Base-by-base conservation (phyloP, 2,797 vertebrate species). In the Catostomus latipinnis region DNA sequence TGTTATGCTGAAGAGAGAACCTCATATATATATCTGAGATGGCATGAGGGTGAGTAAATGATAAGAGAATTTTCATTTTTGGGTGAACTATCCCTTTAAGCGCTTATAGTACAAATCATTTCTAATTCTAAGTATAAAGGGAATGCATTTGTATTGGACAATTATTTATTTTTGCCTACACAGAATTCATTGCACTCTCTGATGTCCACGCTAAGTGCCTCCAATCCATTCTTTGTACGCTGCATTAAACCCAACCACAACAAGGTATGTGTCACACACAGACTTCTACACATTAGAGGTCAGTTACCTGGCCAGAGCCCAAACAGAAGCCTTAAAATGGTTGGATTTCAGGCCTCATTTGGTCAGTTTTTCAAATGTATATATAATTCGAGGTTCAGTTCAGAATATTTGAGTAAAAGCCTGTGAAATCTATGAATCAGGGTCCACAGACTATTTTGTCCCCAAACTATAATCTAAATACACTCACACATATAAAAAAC, bases 241-340 rank as follows among this genome's bases (percentile, higher is more conserved):
- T 99, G 98, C 89, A 97, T 99, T 94, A 99, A 99, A 91, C 98
- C 98, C 61, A 99, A 99, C 1, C 90, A 90, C 71, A 91, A 96
- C 86, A 99, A 99, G 96, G 98, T 99, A 95, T 16, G 73, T 34
- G 50, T 68, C 70, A 66, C 66, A 72, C 50, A 78, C 50, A 79
- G 60, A 52, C 50, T 67, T 71, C 71, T 71, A 65, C 61, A 61
- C 74, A 22, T 71, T 50, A 48, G 77, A 71, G 50, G 13, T 56
- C 62, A 7, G 10, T 12, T 71, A 18, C 53, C 71, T 58, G 67
- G 10, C 49, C 49, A 50, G 6, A 50, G 10, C 49, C 8, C 7
- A 53, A 53, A 53, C 52, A 52, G 9, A 7, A 14, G 6, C 3
- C 22, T 1, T 22, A 22, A 22, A 18, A 22, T 2, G 22, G 22